phyloP scores from a whole-genome alignment of 1,140 invertebrate genomes.

The Philotrypesis tridentata region DNA sequence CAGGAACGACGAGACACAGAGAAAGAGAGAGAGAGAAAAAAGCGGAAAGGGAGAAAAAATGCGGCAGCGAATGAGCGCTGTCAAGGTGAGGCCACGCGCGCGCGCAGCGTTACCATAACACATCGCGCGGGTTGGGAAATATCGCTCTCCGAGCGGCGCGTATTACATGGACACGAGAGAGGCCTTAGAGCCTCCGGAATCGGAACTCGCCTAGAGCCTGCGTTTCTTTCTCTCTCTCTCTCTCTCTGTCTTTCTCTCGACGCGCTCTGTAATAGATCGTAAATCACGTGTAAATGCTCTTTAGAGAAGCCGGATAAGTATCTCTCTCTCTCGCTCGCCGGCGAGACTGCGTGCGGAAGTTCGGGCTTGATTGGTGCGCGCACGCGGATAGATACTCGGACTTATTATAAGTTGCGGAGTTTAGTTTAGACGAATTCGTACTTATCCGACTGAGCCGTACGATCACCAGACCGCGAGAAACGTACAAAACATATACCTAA shows the following conservation, averaged over 20 bases:
- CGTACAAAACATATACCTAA: no score
- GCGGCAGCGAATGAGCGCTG: background rate
- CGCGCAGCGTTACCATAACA: constrained; percentile 16
- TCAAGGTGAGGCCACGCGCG: constrained; percentile 23
- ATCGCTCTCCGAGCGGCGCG: background rate
- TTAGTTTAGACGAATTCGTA: no score
- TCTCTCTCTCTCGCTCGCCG: no score
- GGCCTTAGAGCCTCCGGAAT: background rate
- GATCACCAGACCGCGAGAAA: no score
- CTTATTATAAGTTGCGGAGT: no score
- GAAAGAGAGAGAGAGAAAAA: no score
- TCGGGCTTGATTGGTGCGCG: background rate
- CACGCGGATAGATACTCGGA: no score
- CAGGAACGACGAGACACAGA: no score
- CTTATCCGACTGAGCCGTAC: no score
- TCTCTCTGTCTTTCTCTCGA: background rate
- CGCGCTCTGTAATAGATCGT: background rate
- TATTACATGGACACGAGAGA: background rate
- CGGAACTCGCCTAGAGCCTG: background rate
- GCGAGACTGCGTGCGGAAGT: constrained; percentile 3
- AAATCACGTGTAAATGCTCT: constrained; percentile 13
- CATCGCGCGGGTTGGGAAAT: background rate
- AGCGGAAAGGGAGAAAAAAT: background rate
- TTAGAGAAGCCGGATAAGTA: background rate
- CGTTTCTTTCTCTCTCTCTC: background rate